These are phyloP conservation scores for Phenganax subtilis DNA, from an alignment of 92 coral and sea anemone genomes.

Conservation along the genomic window DNA sequence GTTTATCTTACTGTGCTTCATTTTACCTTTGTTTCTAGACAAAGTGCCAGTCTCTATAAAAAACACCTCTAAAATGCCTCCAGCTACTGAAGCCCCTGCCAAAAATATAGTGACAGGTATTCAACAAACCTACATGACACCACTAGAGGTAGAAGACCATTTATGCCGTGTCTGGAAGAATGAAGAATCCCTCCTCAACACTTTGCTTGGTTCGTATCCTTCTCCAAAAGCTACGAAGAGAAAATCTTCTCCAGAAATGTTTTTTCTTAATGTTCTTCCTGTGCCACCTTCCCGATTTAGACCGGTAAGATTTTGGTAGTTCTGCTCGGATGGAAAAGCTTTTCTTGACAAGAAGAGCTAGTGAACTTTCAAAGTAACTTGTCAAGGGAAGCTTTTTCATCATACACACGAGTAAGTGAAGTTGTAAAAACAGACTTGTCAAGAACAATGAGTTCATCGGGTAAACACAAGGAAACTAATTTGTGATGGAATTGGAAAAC, in stretches of 20 bases:
- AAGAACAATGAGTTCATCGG: no score
- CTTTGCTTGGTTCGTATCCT: slow-evolving; percentile 73
- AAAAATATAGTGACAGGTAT: slow-evolving; percentile 54
- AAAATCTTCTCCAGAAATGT: slow-evolving; percentile 68
- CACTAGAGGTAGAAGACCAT: slow-evolving; percentile 75
- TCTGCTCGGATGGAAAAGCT: not conserved
- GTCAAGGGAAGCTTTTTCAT: not conserved
- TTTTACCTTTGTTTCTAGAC: slow-evolving; percentile 24
- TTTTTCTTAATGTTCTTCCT: slow-evolving; percentile 79
- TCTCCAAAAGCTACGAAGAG: slow-evolving; percentile 72
- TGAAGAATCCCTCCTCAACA: slow-evolving; percentile 64
- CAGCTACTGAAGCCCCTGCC: slow-evolving; percentile 28
- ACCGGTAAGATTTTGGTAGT: slow-evolving; percentile 62
- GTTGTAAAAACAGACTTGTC: no score
- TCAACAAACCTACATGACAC: slow-evolving; percentile 65
- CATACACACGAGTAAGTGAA: not conserved
- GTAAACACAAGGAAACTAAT: no score
- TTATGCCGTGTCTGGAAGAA: slow-evolving; percentile 63
- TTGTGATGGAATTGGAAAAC: no score
- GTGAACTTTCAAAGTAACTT: not conserved
- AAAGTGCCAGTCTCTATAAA: slow-evolving; percentile 18
- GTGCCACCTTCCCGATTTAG: slow-evolving; percentile 96
- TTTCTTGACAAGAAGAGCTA: not conserved
- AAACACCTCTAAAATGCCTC: not conserved
- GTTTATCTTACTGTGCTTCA: not conserved